Evolutionary conservation across 2,797 vertebrate genomes (phyloP).

Genomic region (Acrossocheilus fasciatus): DNA sequence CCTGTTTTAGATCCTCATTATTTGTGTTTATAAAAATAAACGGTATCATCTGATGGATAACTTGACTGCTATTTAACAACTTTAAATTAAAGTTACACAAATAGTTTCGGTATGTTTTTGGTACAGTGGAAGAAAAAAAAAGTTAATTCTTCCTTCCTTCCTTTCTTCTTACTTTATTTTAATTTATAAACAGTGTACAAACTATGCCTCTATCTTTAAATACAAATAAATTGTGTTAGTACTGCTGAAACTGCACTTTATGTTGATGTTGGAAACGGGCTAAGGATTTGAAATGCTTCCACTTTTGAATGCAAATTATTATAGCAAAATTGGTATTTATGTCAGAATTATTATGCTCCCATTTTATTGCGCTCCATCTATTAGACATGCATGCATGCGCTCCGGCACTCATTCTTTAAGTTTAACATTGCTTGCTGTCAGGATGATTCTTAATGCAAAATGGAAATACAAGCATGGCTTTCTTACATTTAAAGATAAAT

Average conservation of each 20-base stretch:
- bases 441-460: neutral
- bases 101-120: neutral
- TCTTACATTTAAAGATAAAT: neutral
- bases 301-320: constrained; percentile 2
- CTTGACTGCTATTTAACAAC: neutral
- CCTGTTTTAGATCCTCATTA: neutral
- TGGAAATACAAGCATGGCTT: neutral
- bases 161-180: neutral
- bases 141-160: neutral
- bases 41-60: neutral
- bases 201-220: no score
- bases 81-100: neutral
- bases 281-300: neutral
- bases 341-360: neutral
- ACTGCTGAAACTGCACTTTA: neutral
- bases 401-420: neutral
- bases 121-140: neutral
- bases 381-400: neutral
- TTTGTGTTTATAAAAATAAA: neutral
- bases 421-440: neutral
- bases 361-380: neutral
- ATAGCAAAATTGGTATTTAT: neutral
- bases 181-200: no score
- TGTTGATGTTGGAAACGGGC: neutral
- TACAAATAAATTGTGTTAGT: no score